These are phyloP conservation scores for Stictonetta naevosa DNA, from an alignment of 2,113 vertebrate genomes.

Conservation along the genomic window DNA sequence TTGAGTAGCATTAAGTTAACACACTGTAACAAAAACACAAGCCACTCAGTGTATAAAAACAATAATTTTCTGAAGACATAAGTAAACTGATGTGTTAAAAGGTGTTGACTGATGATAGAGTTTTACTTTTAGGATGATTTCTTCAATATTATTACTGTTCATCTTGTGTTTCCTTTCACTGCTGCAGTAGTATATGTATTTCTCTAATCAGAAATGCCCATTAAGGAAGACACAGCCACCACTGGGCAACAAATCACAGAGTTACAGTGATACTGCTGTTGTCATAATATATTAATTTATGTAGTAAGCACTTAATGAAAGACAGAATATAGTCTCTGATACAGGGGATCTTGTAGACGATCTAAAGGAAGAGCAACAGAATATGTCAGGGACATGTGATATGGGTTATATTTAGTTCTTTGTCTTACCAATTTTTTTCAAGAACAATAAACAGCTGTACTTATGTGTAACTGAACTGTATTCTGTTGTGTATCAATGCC, in stretches of 20 bases:
- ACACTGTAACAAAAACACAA: neutral
- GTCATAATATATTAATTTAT: neutral
- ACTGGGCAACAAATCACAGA: neutral
- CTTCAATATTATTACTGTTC: neutral
- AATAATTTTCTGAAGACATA: neutral
- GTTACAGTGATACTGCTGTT: neutral
- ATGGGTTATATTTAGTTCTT: neutral
- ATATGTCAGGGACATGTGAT: neutral
- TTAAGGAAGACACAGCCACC: neutral
- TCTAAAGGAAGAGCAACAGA: neutral
- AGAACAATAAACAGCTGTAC: neutral
- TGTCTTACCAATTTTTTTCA: neutral
- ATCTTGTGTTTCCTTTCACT: neutral
- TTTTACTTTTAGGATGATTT: neutral
- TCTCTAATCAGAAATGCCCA: neutral
- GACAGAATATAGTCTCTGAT: neutral
- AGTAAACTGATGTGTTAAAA: neutral
- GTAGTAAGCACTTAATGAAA: neutral
- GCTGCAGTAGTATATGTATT: neutral
- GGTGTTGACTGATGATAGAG: neutral
- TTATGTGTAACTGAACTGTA: neutral
- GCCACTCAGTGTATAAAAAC: neutral
- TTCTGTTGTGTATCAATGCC: neutral
- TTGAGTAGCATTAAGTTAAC: neutral
- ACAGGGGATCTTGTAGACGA: neutral